A percentile compares a stretch with the other conserved stretches of the same genome.
Conservation (phyloP, 2,113 vertebrate species). For the Guaruba guarouba region DNA sequence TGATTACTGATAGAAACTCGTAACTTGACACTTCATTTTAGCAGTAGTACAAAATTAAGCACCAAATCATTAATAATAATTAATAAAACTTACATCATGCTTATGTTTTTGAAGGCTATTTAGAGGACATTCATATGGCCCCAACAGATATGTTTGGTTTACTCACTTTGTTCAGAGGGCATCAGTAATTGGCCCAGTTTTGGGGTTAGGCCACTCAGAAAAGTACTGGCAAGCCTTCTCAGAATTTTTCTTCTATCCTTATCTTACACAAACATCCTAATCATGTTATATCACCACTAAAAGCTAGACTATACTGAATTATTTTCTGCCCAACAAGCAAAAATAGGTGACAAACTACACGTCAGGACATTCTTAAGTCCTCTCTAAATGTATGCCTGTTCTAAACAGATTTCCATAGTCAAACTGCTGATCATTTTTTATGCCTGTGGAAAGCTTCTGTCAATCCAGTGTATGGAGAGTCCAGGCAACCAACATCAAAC, state of each 20-base stretch:
- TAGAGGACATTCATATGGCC: not conserved
- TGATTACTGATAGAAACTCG: not conserved
- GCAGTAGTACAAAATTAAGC: not conserved
- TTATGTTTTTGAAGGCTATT: not conserved
- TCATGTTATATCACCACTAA: not conserved
- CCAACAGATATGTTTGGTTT: not conserved
- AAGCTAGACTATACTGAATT: not conserved
- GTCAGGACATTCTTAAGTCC: not conserved
- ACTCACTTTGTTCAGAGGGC: not conserved
- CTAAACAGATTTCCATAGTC: not conserved
- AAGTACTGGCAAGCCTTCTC: not conserved
- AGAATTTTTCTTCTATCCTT: not conserved
- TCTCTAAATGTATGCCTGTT: not conserved
- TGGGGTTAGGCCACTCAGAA: not conserved
- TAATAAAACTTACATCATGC: not conserved
- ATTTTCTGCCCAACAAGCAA: constrained; percentile 1
- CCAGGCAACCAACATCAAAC: not conserved
- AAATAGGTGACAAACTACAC: not conserved
- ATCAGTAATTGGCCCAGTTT: not conserved
- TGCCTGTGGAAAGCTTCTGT: not conserved
- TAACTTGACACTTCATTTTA: not conserved
- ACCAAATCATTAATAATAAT: not conserved
- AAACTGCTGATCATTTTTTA: not conserved
- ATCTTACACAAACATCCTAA: not conserved
- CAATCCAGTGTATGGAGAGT: not conserved